These are phyloP conservation scores for Eleutherodactylus coqui DNA, from an alignment of 2,797 vertebrate genomes.

Conservation along the genomic window DNA sequence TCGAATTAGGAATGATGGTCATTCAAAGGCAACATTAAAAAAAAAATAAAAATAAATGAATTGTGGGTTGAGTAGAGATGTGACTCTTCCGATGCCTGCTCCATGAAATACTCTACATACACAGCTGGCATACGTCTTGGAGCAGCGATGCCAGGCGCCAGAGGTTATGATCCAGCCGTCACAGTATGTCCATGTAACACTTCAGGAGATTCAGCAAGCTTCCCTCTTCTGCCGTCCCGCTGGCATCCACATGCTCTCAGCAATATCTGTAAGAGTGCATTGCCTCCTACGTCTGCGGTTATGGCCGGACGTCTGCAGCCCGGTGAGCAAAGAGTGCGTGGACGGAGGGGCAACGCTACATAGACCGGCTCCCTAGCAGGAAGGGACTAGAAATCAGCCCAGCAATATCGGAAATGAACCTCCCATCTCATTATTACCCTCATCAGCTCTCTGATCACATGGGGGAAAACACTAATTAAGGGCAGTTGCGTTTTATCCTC, in stretches of 20 bases:
- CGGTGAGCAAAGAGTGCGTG: conserved; percentile 1
- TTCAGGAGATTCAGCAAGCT: conserved; percentile 6
- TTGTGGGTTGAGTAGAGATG: neutral
- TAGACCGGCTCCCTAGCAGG: neutral
- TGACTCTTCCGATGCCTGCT: neutral
- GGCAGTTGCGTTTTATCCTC: conserved; percentile 70
- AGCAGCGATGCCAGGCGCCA: neutral
- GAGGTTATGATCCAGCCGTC: neutral
- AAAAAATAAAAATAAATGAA: neutral
- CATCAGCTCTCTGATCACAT: conserved; percentile 69
- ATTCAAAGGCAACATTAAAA: neutral
- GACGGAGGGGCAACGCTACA: conserved; percentile 1
- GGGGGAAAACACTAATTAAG: conserved; percentile 71
- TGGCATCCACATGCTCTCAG: neutral
- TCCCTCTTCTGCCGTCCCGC: neutral
- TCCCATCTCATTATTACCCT: conserved; percentile 69
- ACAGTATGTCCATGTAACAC: conserved; percentile 25
- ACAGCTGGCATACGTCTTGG: neutral
- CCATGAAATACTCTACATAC: neutral
- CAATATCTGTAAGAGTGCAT: neutral
- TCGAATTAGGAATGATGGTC: neutral
- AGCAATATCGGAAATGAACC: conserved; percentile 50
- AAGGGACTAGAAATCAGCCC: neutral
- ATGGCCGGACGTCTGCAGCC: neutral
- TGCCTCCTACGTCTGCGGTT: neutral